These are phyloP conservation scores for Agonopterix subpropinquella DNA, from an alignment of 2,888 invertebrate species.

Conservation along the genomic window DNA sequence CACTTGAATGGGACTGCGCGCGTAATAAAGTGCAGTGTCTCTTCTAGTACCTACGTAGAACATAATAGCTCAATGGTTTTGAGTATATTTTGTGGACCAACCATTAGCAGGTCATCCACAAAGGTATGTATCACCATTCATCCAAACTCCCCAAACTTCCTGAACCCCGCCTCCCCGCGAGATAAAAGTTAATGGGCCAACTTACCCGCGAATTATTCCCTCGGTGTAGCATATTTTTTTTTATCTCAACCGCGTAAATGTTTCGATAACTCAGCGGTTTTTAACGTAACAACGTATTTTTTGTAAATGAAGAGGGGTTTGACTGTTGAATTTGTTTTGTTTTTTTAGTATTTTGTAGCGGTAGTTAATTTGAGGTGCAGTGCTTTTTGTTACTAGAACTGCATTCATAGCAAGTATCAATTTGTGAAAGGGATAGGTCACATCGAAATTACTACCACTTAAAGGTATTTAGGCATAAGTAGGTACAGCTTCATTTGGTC, in stretches of 20 bases:
- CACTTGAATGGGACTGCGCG: no score
- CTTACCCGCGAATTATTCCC: constrained; percentile 62
- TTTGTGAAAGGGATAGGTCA: no score
- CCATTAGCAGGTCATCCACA: constrained; percentile 11
- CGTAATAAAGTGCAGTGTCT: no score
- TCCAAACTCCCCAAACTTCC: constrained; percentile 16
- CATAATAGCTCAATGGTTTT: no score
- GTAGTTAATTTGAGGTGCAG: no score
- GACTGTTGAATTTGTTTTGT: background rate
- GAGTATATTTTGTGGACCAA: background rate
- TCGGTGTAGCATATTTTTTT: constrained; percentile 32
- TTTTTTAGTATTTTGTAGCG: no score
- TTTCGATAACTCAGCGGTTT: constrained; percentile 27
- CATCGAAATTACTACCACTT: no score
- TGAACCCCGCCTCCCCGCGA: constrained; percentile 26
- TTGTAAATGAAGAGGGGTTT: background rate
- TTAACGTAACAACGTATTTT: constrained; percentile 2
- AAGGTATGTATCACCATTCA: constrained; percentile 18
- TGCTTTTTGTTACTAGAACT: no score
- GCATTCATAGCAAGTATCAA: no score
- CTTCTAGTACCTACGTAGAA: no score
- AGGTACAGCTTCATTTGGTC: no score
- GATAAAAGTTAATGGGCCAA: constrained; percentile 69
- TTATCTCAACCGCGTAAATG: constrained; percentile 29
- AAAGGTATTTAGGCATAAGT: no score